Percentiles rank a stretch among this genome's conserved stretches.
Conservation (phyloP, 2,113 vertebrate species). For the Galeopterus variegatus region DNA sequence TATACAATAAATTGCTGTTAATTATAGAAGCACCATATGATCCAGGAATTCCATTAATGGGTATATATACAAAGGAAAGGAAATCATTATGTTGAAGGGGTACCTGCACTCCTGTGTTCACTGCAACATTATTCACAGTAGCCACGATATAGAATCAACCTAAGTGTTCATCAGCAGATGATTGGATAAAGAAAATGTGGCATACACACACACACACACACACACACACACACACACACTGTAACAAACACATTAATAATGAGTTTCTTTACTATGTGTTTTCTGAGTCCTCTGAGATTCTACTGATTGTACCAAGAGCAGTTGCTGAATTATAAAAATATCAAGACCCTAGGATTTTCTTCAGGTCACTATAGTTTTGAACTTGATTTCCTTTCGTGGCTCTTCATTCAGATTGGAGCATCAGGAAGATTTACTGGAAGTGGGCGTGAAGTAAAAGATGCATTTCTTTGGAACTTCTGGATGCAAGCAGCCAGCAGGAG, state of each 20-base stretch:
- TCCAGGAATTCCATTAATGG: no score
- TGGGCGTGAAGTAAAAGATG: neutral
- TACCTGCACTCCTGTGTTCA: no score
- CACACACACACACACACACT: neutral
- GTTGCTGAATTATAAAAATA: conserved; percentile 15
- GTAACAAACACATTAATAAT: neutral
- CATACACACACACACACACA: neutral
- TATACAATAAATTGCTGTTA: no score
- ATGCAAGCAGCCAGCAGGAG: neutral
- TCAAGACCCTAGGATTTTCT: neutral
- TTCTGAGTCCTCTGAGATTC: neutral
- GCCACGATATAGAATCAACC: no score
- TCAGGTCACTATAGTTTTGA: conserved; percentile 3
- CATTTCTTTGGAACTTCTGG: neutral
- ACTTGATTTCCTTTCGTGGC: neutral
- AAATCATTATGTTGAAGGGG: no score
- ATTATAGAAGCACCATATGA: no score
- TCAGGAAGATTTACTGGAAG: neutral
- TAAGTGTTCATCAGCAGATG: no score
- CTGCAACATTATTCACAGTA: no score
- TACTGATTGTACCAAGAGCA: neutral
- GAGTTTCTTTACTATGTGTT: neutral
- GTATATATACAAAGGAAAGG: no score
- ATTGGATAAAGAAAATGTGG: no score
- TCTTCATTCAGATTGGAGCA: neutral